phyloP scores from a whole-genome alignment of 2,797 vertebrate species.

The Crenuchus spilurus region DNA sequence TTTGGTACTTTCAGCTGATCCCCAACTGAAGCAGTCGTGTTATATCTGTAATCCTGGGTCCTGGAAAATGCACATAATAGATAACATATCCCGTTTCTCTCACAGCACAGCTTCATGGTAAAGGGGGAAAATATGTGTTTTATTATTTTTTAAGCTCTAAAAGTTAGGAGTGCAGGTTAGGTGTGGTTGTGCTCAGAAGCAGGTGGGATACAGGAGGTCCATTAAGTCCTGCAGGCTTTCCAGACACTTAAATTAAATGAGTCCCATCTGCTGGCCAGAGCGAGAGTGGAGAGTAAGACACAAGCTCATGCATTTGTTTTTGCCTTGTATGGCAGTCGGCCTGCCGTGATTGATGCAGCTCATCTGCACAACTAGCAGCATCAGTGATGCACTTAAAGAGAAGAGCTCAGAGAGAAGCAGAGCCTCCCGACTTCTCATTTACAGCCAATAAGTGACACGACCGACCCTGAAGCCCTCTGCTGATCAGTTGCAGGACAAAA shows the following conservation, averaged over 20 bases:
- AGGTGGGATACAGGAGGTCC: slow-evolving; percentile 69
- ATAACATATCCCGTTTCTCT: no score
- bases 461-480: slow-evolving; percentile 2
- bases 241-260: slow-evolving; percentile 71
- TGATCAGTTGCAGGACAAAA: slow-evolving; percentile 37
- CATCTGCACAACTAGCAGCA: slow-evolving; percentile 49
- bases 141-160: no score
- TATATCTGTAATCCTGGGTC: no score
- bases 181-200: slow-evolving; percentile 47
- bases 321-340: slow-evolving; percentile 52
- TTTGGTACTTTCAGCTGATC: no score
- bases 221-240: slow-evolving; percentile 60
- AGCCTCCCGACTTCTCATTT: slow-evolving; percentile 38
- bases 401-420: slow-evolving; percentile 21
- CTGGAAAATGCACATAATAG: no score
- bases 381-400: slow-evolving; percentile 47
- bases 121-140: no score
- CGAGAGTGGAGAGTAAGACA: slow-evolving; percentile 40
- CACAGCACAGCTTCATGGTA: background rate
- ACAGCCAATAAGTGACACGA: slow-evolving; percentile 39
- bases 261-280: slow-evolving; percentile 72
- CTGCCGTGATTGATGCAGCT: slow-evolving; percentile 55
- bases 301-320: slow-evolving; percentile 23
- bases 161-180: background rate
- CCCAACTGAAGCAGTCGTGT: no score